Evolutionary conservation across 2,113 vertebrate species (phyloP).

Genomic region (Austrofundulus limnaeus): DNA sequence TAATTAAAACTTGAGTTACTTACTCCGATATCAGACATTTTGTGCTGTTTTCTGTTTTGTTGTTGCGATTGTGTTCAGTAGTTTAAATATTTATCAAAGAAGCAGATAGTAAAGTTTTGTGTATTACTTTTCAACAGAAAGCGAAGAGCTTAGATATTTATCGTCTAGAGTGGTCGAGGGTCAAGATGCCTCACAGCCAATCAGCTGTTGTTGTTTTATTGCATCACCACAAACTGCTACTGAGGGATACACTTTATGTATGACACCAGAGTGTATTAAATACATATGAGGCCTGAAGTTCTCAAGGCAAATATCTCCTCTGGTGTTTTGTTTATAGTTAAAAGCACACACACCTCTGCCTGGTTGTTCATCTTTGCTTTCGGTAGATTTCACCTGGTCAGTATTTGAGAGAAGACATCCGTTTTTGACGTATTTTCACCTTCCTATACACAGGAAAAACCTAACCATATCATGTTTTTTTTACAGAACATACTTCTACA

Average conservation of each 20-base stretch:
- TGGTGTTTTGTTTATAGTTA: constrained; percentile 2
- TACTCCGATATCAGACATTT: not conserved
- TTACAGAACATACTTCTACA: constrained; percentile 1
- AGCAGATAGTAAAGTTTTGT: not conserved
- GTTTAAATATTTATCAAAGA: not conserved
- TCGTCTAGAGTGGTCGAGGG: constrained; percentile 9
- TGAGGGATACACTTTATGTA: not conserved
- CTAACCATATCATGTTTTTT: constrained; percentile 18
- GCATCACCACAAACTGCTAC: not conserved
- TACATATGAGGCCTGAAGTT: constrained; percentile 22
- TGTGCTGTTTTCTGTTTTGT: not conserved
- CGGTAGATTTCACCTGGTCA: constrained; percentile 29
- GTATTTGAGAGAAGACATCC: not conserved
- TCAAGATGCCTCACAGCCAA: constrained; percentile 18
- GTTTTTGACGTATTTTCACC: constrained; percentile 18
- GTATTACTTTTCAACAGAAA: constrained; percentile 10
- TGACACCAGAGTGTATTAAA: constrained; percentile 14
- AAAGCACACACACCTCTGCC: not conserved
- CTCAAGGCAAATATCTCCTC: not conserved
- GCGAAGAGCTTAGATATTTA: not conserved
- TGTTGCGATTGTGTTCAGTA: not conserved
- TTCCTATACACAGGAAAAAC: constrained; percentile 41
- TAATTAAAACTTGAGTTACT: not conserved
- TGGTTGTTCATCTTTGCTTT: constrained; percentile 5
- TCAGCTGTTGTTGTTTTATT: constrained; percentile 5